phyloP scores from a whole-genome alignment of 2,888 invertebrate species.

The Xestoiulus laeticollis region DNA sequence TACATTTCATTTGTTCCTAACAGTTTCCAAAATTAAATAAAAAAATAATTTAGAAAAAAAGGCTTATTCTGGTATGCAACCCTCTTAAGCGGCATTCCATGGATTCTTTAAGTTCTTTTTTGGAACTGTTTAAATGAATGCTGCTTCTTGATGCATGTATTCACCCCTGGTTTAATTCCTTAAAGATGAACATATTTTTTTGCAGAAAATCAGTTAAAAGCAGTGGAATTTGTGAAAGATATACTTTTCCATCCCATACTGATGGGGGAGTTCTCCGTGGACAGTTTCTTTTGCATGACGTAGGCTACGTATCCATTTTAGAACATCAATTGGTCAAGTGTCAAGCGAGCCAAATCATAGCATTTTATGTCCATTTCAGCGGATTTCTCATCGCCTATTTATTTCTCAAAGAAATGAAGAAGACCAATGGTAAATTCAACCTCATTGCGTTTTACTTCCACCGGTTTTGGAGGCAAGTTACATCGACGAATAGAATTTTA shows the following conservation, averaged over 20 bases:
- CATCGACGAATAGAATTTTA: not conserved
- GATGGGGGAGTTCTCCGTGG: slow-evolving; percentile 47
- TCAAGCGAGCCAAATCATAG: not conserved
- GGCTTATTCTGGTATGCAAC: too few species aligned
- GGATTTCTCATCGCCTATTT: slow-evolving; percentile 52
- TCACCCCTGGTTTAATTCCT: too few species aligned
- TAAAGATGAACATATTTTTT: too few species aligned
- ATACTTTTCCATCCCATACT: not conserved
- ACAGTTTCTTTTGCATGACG: slow-evolving; percentile 52
- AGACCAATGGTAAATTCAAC: slow-evolving; percentile 35
- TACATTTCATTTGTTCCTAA: too few species aligned
- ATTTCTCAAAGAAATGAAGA: slow-evolving; percentile 47
- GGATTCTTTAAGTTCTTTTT: too few species aligned
- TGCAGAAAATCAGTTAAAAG: slow-evolving; percentile 45
- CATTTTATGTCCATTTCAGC: slow-evolving; percentile 20
- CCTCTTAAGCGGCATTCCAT: too few species aligned
- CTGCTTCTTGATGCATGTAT: too few species aligned
- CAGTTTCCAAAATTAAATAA: too few species aligned
- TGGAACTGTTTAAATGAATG: too few species aligned
- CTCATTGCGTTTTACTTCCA: slow-evolving; percentile 47
- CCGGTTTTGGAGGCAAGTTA: slow-evolving; percentile 51
- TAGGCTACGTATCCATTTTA: not conserved
- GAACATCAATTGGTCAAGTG: not conserved
- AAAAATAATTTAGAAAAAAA: too few species aligned
- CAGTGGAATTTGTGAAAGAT: not conserved